phyloP scores from a whole-genome alignment of 2,113 vertebrate species.

The Pomatorhinus ruficollis region DNA sequence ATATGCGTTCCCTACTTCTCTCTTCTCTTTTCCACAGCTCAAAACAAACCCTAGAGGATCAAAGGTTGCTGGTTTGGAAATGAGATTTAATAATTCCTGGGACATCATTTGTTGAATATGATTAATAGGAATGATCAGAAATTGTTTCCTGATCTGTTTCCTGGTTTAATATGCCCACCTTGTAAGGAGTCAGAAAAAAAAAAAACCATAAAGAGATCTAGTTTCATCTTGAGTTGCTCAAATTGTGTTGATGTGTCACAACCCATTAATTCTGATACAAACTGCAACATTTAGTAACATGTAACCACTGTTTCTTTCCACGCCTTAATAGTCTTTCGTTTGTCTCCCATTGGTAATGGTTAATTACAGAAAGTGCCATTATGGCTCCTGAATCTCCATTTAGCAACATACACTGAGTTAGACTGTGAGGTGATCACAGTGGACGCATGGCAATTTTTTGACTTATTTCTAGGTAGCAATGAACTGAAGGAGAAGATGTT shows the following conservation, averaged over 20 bases:
- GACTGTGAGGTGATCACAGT: background rate
- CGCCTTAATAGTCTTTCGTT: background rate
- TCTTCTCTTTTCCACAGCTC: background rate
- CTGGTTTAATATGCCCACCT: background rate
- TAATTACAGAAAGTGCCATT: background rate
- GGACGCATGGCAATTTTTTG: background rate
- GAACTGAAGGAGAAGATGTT: background rate
- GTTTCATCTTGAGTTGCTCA: background rate
- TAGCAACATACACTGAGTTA: background rate
- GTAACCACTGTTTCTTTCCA: background rate
- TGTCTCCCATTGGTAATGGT: background rate
- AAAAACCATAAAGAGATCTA: background rate
- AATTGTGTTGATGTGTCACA: background rate
- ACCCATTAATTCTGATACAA: constrained; percentile 8
- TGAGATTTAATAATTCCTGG: background rate
- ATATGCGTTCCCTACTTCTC: background rate
- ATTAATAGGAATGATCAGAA: background rate
- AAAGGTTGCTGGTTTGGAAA: background rate
- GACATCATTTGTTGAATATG: background rate
- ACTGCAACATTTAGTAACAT: background rate
- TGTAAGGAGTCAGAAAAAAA: background rate
- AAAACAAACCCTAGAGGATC: background rate
- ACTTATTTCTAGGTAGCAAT: background rate
- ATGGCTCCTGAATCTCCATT: background rate
- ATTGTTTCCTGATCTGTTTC: background rate